Conservation (phyloP, 2,888 invertebrate species). For the Mesopsocus fuscifrons region DNA sequence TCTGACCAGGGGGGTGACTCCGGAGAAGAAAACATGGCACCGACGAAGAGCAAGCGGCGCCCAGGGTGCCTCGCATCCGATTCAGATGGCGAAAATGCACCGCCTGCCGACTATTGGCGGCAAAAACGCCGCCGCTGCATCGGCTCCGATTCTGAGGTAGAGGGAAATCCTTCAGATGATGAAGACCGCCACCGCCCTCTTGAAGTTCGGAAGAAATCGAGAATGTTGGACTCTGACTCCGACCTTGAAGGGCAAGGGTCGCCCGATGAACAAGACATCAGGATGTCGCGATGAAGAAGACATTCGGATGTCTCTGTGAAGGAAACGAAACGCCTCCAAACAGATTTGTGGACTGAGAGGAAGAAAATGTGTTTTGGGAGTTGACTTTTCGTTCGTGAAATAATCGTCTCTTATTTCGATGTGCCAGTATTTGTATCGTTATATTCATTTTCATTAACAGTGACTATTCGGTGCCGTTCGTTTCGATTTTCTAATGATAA, state of each 20-base stretch:
- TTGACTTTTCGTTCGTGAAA: too few relatives aligned
- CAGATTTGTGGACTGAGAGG: too few relatives aligned
- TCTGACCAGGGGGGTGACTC: background rate
- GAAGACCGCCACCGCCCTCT: background rate
- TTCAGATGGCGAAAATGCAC: constrained; percentile 5
- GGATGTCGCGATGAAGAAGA: background rate
- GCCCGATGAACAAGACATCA: background rate
- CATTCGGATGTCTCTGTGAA: too few relatives aligned
- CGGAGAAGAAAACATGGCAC: background rate
- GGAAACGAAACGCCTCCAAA: too few relatives aligned
- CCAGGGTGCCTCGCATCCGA: background rate
- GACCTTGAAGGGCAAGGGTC: constrained; percentile 7
- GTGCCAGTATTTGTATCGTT: too few relatives aligned
- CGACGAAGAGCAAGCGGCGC: background rate
- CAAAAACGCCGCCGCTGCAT: background rate
- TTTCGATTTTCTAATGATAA: too few relatives aligned
- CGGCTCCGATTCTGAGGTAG: constrained; percentile 9
- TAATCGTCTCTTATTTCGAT: too few relatives aligned
- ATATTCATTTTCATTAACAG: too few relatives aligned
- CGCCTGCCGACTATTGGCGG: background rate
- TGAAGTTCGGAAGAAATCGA: background rate
- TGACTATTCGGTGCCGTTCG: too few relatives aligned
- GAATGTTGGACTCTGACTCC: constrained; percentile 9
- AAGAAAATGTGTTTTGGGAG: too few relatives aligned
- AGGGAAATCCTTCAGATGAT: background rate